phyloP scores from a whole-genome alignment of 2,797 vertebrate species.

The Todus mexicanus region DNA sequence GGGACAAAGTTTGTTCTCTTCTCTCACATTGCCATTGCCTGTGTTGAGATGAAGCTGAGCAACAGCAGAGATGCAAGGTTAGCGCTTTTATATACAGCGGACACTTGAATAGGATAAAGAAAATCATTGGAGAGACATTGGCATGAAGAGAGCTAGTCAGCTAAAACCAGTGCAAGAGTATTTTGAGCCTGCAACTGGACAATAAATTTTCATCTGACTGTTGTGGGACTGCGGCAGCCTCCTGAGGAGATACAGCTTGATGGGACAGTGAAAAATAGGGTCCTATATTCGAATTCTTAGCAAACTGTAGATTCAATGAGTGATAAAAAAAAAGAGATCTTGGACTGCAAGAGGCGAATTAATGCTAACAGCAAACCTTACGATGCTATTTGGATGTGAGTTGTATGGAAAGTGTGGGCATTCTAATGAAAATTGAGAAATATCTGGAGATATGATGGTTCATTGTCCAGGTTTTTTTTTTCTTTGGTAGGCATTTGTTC shows the following conservation, averaged over 20 bases:
- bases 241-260: neutral
- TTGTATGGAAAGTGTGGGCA: neutral
- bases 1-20: neutral
- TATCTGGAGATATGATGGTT: neutral
- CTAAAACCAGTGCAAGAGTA: neutral
- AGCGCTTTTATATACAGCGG: neutral
- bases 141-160: neutral
- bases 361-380: neutral
- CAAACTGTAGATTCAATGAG: neutral
- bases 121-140: neutral
- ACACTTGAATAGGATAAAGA: neutral
- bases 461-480: neutral
- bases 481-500: neutral
- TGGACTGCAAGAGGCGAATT: neutral
- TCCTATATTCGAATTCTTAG: neutral
- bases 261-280: neutral
- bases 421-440: neutral
- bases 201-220: neutral
- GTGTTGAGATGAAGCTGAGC: neutral
- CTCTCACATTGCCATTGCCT: rapidly evolving
- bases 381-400: neutral
- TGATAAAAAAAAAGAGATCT: neutral
- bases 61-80: neutral
- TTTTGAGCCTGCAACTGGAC: neutral
- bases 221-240: neutral